Evolutionary conservation across 2,113 vertebrate genomes (phyloP), one percentile per base, ranked within the genome.

Genomic region (Gambusia affinis): DNA sequence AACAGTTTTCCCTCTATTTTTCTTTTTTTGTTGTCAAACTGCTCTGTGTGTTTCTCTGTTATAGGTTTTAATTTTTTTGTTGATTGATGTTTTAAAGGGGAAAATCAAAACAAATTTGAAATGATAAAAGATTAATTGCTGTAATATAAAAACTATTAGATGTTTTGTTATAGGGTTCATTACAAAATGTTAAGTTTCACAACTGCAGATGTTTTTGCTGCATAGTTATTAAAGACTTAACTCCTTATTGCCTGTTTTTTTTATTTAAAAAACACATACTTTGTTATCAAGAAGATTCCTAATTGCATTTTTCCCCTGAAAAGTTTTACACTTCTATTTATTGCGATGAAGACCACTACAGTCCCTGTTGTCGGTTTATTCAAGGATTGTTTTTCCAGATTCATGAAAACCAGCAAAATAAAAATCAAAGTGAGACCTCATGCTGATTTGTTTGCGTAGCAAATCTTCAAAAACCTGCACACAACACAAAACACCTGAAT

Each of bases 61-160:
- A 51, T 81, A 12, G 47, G 64, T 75, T 60, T 68, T 60, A 73
- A 68, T 76, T 80, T 60, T 67, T 35, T 85, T 60, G 83, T 75
- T 51, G 66, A 83, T 35, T 85, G 67, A 87, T 66, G 75, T 86
- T 42, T 72, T 47, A 54, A 82, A 87, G 78, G 73, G 62, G 65
- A 83, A 78, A 84, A 7, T 29, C 78, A 91, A 90, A 91, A 82
- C 8, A 19, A 54, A 54, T 19, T 57, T n/a, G 5, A 22, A 54
- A 24, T 57, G 2, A 24, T 24, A 24, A 8, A n/a, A 57, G 51
- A 57, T 57, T 57, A 24, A n/a, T n/a, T 57, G 24, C 51, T 57
- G 51, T 24, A n/a, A 57, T n/a, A 1, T 22, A 57, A n/a, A 57
- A 57, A 57, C 6, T 57, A 54, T 54, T 57, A 57, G 19, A 57